Base-by-base conservation (phyloP, 1,140 invertebrate species). In the Nephila pilipes region DNA sequence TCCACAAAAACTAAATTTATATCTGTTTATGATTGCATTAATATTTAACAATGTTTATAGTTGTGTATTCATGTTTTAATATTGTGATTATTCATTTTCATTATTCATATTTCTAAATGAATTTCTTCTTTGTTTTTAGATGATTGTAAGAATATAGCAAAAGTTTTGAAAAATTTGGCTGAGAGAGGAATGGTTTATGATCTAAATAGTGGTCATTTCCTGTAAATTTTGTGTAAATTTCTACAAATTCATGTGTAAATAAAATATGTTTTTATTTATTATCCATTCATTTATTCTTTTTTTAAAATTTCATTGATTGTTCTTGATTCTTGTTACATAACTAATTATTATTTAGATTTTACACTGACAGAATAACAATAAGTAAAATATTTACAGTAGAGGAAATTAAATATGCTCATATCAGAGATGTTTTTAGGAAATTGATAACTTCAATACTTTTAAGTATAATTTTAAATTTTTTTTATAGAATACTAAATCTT, bases 141-240 rank as follows among this genome's bases (percentile, higher is more conserved):
- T 95, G 96, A 96, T 93, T 96, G 95, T 89, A 95, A 94, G 90
- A 96, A 96, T 94, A 96, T 96, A 93, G 95, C 94, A 12, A 95
- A 94, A 57, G 95, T 96, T 54, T 79, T 95, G 58, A 94, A 93
- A 87, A 94, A 94, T 79, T 90, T 96, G 60, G 94, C 95, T 58
- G 91, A 94, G 55, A 94, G 94, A 81, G 95, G 95, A 36, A 93
- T 94, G 57, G 87, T 95, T 32, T 95, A 95, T 85, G 69, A 58
- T 22, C 8, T 54, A 20, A 92, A 87, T 87, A 63, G 38, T 36
- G 32, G n/a, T 29, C 18, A 36, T 32, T 46, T 10, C 12, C 4
- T 46, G n/a, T n/a, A n/a, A n/a, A n/a, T 46, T 46, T 46, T 46
- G 12, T 4, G 46, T 46, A 46, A 46, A 46, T 46, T 46, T 46